A percentile compares a stretch with the other conserved stretches of the same genome.
Evolutionary conservation across 2,888 invertebrate genomes (phyloP).

Genomic region (Phyto melanocephala): DNA sequence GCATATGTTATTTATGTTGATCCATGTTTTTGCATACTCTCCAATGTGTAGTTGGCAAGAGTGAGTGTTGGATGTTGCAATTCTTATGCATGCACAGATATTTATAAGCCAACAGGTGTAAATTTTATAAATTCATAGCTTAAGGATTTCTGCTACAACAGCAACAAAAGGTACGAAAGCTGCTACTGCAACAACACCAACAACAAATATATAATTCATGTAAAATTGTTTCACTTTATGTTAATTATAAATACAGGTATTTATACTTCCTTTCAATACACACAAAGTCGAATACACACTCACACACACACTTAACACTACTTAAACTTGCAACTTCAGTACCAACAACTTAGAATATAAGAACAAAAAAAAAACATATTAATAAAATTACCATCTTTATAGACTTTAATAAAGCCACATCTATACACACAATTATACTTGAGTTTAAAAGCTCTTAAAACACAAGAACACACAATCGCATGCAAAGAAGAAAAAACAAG

Average conservation of each 20-base stretch:
- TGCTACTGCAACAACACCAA: not conserved
- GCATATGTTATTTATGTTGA: conserved; percentile 49
- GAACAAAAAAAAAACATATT: not conserved
- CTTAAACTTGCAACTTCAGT: not conserved
- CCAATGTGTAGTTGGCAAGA: not conserved
- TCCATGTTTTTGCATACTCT: not conserved
- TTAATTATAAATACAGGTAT: conserved; percentile 47
- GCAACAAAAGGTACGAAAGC: not conserved
- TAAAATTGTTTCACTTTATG: conserved; percentile 39
- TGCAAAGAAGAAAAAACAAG: conserved; percentile 14
- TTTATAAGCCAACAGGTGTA: conserved; percentile 53
- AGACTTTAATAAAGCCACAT: conserved; percentile 39
- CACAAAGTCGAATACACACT: not conserved
- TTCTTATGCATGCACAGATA: not conserved
- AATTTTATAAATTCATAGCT: conserved; percentile 35
- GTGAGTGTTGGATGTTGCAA: not conserved
- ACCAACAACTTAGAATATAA: not conserved
- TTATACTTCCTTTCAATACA: not conserved
- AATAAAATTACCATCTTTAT: conserved; percentile 33
- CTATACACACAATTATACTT: conserved; percentile 31
- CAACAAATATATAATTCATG: conserved; percentile 13
- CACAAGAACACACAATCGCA: not conserved
- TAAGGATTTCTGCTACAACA: conserved; percentile 14
- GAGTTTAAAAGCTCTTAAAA: conserved; percentile 36
- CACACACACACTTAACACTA: not conserved